phyloP scores from a whole-genome alignment of 2,888 invertebrate genomes.

The Patella ulyssiponensis region DNA sequence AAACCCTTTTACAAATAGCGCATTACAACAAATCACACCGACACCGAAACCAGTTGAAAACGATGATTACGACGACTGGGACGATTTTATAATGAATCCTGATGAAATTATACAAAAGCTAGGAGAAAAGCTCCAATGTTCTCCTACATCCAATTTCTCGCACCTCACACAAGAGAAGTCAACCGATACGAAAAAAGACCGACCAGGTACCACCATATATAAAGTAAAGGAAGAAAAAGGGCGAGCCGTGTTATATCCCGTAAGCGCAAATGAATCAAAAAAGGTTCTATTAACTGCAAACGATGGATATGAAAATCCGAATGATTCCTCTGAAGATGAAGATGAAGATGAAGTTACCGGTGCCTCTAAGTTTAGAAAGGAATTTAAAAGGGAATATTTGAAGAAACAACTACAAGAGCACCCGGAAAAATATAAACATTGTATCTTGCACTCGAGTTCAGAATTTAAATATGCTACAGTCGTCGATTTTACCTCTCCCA shows the following conservation, averaged over 20 bases:
- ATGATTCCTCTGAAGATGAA: not conserved
- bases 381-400: constrained; percentile 34
- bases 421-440: constrained; percentile 53
- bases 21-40: not conserved
- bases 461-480: not conserved
- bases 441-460: constrained; percentile 43
- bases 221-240: constrained; percentile 48
- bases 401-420: constrained; percentile 41
- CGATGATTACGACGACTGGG: constrained; percentile 36
- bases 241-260: constrained; percentile 45
- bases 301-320: not conserved
- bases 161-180: constrained; percentile 6
- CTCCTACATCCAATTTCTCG: not conserved
- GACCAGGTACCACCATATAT: constrained; percentile 37
- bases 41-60: not conserved
- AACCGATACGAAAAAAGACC: not conserved
- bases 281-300: not conserved
- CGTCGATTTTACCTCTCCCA: constrained; percentile 1
- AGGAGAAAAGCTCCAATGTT: constrained; percentile 37
- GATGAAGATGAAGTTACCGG: not conserved
- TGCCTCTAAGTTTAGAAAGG: not conserved
- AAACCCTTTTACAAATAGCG: not conserved
- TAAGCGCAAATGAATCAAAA: not conserved
- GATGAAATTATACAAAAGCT: constrained; percentile 59
- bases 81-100: constrained; percentile 45